phyloP scores from a whole-genome alignment of 2,797 vertebrate species.

The Okamejei kenojei region DNA sequence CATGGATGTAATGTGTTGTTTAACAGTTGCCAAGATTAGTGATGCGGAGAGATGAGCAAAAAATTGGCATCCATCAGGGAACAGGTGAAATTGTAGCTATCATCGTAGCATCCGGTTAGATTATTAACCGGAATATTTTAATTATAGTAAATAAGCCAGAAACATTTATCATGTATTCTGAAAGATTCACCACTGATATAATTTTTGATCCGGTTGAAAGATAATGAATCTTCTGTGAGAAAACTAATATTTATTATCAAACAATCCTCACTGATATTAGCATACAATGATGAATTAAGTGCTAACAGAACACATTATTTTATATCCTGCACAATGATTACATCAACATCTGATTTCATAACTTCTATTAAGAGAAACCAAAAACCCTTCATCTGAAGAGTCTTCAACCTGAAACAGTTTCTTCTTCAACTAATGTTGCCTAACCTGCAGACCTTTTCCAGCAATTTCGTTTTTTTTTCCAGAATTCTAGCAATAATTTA shows the following conservation, averaged over 20 bases:
- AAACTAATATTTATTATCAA: constrained; percentile 11
- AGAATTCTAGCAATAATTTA: too few species aligned
- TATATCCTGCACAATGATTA: neutral
- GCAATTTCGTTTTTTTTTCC: too few species aligned
- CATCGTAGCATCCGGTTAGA: neutral
- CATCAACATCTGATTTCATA: neutral
- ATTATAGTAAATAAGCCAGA: neutral
- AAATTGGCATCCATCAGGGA: neutral
- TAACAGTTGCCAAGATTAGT: too few species aligned
- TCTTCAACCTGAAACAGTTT: too few species aligned
- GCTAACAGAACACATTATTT: neutral
- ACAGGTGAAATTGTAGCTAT: neutral
- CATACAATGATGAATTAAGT: constrained; percentile 30
- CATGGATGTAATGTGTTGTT: too few species aligned
- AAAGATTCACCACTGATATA: neutral
- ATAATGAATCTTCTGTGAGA: neutral
- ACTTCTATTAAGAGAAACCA: too few species aligned
- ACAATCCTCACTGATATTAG: neutral
- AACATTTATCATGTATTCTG: neutral
- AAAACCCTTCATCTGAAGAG: too few species aligned
- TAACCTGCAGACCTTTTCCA: too few species aligned
- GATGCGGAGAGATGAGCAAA: too few species aligned
- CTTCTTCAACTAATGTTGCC: too few species aligned
- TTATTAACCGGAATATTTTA: neutral
- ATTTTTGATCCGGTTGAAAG: neutral